Base-by-base conservation (phyloP, 1,140 invertebrate species). In the Chelonus insularis region DNA sequence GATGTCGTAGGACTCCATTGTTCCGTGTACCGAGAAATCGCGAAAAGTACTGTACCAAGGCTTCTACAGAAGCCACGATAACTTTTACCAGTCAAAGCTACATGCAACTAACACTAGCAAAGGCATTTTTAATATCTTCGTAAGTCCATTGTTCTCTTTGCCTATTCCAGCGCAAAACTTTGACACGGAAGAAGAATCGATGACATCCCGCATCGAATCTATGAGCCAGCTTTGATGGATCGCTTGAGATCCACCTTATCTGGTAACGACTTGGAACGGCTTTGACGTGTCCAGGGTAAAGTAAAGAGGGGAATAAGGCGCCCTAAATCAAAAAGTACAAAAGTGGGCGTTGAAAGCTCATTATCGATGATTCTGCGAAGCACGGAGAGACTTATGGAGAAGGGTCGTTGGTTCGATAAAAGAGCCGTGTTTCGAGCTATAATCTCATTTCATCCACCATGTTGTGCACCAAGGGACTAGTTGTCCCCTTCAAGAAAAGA, bases 291-390 rank as follows among this genome's bases (percentile, higher is more conserved):
- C 34, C 32, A 20, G 43, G 36, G 34, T 29, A 29, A 4, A 29
- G 7, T 29, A 29, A 3, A 29, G 25, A 29, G 3, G 25, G 25
- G 25, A 29, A 29, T 29, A 39, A 60, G 32, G 48, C 32, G 39
- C 47, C 57, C 51, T 58, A 57, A 57, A 57, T 60, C 51, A 57
- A 37, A 32, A 39, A 18, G 57, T 16, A 18, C 23, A 18, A 48
- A 32, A 65, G 57, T 32, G 63, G 23, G 32, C 50, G 64, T 62
- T 45, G 64, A 56, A 64, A 65, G 64, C 59, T 65, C 60, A 62
- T 62, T 65, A 65, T 65, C 50, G 64, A 59, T 52, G 57, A 59
- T 65, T 59, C 55, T 47, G 47, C 21, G 43, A 54, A 61, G 43
- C 39, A 52, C 37, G 23, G 36, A 43, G 12, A 39, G n/a, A n/a